A percentile compares a stretch with the other conserved stretches of the same genome.
Evolutionary conservation across 2,797 vertebrate genomes (phyloP).

Genomic region (Semaprochilodus insignis): DNA sequence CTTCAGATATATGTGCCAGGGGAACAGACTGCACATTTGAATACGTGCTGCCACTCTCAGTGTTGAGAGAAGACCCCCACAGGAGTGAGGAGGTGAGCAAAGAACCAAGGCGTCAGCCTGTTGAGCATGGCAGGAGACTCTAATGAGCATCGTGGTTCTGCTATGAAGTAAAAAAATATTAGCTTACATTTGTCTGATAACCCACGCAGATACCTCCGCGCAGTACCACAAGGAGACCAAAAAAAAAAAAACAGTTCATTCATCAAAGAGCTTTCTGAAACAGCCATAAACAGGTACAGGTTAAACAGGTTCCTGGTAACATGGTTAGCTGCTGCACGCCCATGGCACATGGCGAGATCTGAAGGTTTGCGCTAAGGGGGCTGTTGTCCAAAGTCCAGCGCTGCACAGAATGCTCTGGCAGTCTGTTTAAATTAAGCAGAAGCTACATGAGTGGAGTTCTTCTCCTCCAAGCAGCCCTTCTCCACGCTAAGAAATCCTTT

Average conservation of each 20-base stretch:
- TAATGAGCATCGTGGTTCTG: constrained; percentile 34
- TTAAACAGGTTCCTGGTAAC: too few relatives aligned
- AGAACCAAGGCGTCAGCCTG: constrained; percentile 27
- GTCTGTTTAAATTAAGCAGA: constrained; percentile 27
- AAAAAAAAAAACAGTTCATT: constrained; percentile 17
- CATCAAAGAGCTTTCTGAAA: constrained; percentile 31
- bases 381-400: constrained; percentile 2
- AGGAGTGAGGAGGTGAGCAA: constrained; percentile 44
- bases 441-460: constrained; percentile 5
- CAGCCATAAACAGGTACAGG: constrained; percentile 23
- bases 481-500: constrained; percentile 20
- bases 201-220: neutral
- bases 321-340: neutral
- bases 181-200: constrained; percentile 32
- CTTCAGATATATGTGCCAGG: constrained; percentile 44
- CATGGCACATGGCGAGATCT: neutral
- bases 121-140: constrained; percentile 22
- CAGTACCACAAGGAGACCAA: neutral
- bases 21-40: constrained; percentile 57
- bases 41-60: constrained; percentile 46
- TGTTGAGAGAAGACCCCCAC: constrained; percentile 29
- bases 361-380: neutral
- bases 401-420: neutral
- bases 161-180: constrained; percentile 24
- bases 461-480: constrained; percentile 24